Base-by-base conservation (phyloP, 2,113 vertebrate species). In the Narcine bancroftii region DNA sequence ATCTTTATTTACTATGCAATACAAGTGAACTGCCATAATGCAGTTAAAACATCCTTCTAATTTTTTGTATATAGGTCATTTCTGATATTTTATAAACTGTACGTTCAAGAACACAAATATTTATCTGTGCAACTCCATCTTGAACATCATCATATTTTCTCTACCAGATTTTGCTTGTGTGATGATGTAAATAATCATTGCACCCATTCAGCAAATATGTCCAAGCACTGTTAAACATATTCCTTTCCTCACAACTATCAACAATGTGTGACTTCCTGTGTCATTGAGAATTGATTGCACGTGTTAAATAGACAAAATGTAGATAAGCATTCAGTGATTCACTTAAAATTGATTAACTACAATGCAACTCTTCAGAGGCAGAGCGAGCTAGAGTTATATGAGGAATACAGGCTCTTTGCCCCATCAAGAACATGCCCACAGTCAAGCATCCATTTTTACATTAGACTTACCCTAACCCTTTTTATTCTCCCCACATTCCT, bases 301-400 rank as follows among this genome's bases (percentile, higher is more conserved):
- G 39, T 39, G n/a, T 36, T 36, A 63, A 36, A 2, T 87, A 36
- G 50, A 36, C 60, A 17, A 69, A 45, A 36, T 29, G 29, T 39
- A 33, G 1, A 69, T 45, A 26, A 66, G 11, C 65, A 91, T 6
- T 47, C 42, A 91, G 21, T 91, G 29, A 91, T 91, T 69, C 39
- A 91, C 29, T 69, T 69, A 69, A 91, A 91, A 26, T 47, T 83
- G 39, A 53, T 83, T 91, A 91, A 69, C 39, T 65, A 63, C 42
- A 66, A 29, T 69, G 69, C 87, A 47, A 69, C 56, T 60, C 3
- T 69, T 21, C 26, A 69, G 66, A 69, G 66, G 17, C 2, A 4
- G 5, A 69, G 66, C n/a, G n/a, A n/a, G n/a, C n/a, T n/a, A n/a
- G n/a, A n/a, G n/a, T n/a, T n/a, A n/a, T n/a, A n/a, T n/a, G n/a